Base-by-base conservation (phyloP, 2,797 vertebrate genomes). In the Danio aesculapii region DNA sequence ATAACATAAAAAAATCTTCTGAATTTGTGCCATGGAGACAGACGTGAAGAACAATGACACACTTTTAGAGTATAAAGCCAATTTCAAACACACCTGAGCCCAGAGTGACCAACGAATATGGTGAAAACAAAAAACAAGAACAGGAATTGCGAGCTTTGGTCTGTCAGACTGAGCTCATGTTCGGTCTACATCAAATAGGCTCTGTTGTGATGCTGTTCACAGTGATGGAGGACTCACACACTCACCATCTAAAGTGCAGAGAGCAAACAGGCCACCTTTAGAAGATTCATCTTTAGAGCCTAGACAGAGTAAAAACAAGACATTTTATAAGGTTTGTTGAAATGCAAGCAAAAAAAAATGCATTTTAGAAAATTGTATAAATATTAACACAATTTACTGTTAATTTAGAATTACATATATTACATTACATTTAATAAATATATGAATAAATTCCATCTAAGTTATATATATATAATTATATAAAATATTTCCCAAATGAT, bases 211-310 rank as follows among this genome's bases (percentile, higher is more conserved):
- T 30, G 30, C 1, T 1, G 9, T 43, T 73, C 39, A 58, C 39
- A 12, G 19, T 14, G 6, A 19, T 30, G 46, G 9, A 39, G 12
- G 78, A 80, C 19, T 73, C 47, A 66, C 17, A 59, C 55, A 85
- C 96, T 96, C 84, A 99, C 98, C 98, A 79, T 99, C 98, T 84
- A 99, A 90, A 39, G 98, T 99, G 82, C 98, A 99, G 71, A 99
- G 96, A 43, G 98, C 98, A 87, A 99, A 99, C 64, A 99, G 95
- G 55, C 97, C 96, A 0, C 96, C 95, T 87, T 91, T 95, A 10
- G 89, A 90, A 0, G 89, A 94, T 58, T 96, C 95, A 46, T 91
- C 88, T 77, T 91, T 91, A 16, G 92, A 89, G 5, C 96, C 98
- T 99, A 30, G 44, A 72, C 43, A 64, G 44, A 77, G 55, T 1